Evolutionary conservation across 2,797 vertebrate genomes (phyloP), one percentile per base, ranked within the genome.

Genomic region (Tamandua tetradactyla): DNA sequence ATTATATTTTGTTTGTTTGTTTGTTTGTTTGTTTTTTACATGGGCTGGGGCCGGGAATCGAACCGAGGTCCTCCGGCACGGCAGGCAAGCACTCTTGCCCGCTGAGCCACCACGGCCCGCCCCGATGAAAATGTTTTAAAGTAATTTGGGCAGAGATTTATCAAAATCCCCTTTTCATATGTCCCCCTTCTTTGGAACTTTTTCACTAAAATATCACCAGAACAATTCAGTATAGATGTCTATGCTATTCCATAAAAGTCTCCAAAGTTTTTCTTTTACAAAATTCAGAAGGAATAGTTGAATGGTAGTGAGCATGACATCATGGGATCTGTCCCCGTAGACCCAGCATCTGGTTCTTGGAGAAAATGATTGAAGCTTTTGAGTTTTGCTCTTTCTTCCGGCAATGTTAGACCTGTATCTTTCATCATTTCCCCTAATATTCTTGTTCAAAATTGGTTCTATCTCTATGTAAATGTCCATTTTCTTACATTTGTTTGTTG

Each of bases 171-270:
- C 72, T 84, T 69, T 83, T 93, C 76, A 74, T 62, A 76, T 69
- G 82, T 87, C 76, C 94, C 7, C 59, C 23, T 79, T 89, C 32
- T n/a, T 78, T 64, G 68, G 94, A 93, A 91, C n/a, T 72, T 32
- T 75, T 49, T 32, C 92, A 87, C 49, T 72, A 59, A 87, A 79
- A 79, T 69, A 68, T 94, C 52, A 30, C 71, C 7, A 52, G 87
- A 92, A 86, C 10, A 47, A 79, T 88, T 71, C 74, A 74, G 85
- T 49, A 57, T 74, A 52, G 47, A 37, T 79, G 44, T 88, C 62
- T 80, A 0, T 91, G 55, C 90, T 57, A 37, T 35, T 80, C 71
- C n/a, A 62, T 68, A 40, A 75, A 89, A 92, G 32, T 32, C 66
- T 74, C 61, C 68, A 1, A 64, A 72, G 64, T 5, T 64, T 87